Base-by-base conservation (phyloP, 2,113 vertebrate genomes). In the Tichodroma muraria region DNA sequence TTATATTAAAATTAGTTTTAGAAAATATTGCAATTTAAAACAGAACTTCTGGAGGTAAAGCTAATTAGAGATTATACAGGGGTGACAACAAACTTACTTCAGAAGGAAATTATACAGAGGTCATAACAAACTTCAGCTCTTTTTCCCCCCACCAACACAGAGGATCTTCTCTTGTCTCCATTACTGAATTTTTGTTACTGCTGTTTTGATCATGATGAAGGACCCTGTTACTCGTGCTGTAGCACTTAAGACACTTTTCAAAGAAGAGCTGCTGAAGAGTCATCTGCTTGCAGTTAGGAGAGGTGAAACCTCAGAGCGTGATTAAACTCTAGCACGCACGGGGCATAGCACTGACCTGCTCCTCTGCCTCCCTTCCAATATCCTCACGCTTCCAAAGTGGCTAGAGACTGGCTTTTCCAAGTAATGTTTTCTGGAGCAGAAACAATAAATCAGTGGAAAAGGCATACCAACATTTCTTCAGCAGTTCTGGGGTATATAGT, bases 251-350 rank as follows among this genome's bases (percentile, higher is more conserved):
- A 54, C 6, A 4, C 22, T 60, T 65, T 52, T 14, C 69, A 81
- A 56, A 77, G 40, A 25, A 42, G 50, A 90, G 54, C 35, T 80
- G 50, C 64, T 4, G 11, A 52, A 47, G 38, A 57, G 11, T 24
- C 92, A 95, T 64, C 63, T 95, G 90, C 45, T 90, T 64, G 47
- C 79, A 89, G 56, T 96, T 91, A 87, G 42, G 28, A 68, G 50
- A 77, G 49, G 57, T 49, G 79, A 64, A 84, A 53, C 13, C 52
- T 56, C 59, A 40, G 80, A 30, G 37, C 5, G 6, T 33, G 49
- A 40, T 64, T 82, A 49, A 91, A 37, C 52, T 69, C 33, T 5
- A 80, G 42, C 47, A 80, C 1, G 1, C 68, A 38, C 12, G 4
- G 37, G 73, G 28, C 56, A 35, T 1, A 68, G 14, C 20, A 9